Evolutionary conservation across 2,797 vertebrate genomes (phyloP), one percentile per base, ranked within the genome.

Genomic region (Coilia nasus): DNA sequence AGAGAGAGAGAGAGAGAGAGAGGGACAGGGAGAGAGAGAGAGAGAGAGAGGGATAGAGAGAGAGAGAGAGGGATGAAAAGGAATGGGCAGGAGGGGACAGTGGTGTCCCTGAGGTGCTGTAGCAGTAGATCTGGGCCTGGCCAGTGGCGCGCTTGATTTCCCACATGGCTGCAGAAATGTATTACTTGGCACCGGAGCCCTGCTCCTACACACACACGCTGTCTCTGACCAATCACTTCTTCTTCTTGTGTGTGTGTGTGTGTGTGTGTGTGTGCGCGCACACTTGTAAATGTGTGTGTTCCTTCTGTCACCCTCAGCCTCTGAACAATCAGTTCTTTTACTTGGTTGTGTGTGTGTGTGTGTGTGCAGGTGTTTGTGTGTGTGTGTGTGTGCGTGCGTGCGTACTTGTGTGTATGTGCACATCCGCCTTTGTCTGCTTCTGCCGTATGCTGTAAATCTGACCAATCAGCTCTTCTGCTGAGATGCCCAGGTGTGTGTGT

Each of bases 141-240:
- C 87, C 84, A 86, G 82, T 28, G 57, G 88, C 85, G 85, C 88
- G 86, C 90, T 90, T 89, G 82, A 90, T 91, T 88, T 91, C 86
- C 87, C 90, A 64, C 86, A 85, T 85, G 83, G 83, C 83, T 86
- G 83, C 84, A 89, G 87, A 86, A 86, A 46, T 86, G 81, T 86
- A 86, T 89, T 86, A 87, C 86, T 89, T 90, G 90, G 88, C 84
- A 17, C 81, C 82, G 67, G 84, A 82, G 67, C 90, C 87, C 84
- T 57, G 87, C 81, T 86, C 88, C 7, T 7, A 9, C 50, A 54
- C 50, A 3, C 50, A 54, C 50, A 54, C 50, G 1, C 50, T 4
- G 50, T 54, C 9, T 54, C 14, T 54, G 50, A 14, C 14, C 14
- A 54, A 41, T 41, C 35, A 41, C 35, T 41, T 2, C 35, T 41